Conservation (phyloP, 2,113 vertebrate species). For the Tautogolabrus adspersus region DNA sequence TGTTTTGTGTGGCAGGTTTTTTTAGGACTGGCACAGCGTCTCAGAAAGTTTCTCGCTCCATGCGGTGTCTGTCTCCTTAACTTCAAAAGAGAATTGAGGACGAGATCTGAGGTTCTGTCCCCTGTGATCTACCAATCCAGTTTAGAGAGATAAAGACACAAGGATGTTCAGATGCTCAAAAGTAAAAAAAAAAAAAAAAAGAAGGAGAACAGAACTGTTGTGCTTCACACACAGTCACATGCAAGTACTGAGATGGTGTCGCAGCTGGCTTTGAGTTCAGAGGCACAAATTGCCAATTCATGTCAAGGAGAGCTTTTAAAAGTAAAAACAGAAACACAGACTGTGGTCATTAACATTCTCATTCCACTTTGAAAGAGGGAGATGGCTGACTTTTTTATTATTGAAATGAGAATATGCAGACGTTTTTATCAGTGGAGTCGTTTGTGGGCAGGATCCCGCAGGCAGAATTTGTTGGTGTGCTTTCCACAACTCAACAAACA, state of each 20-base stretch:
- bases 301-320: conserved; percentile 60
- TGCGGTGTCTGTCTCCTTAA: conserved; percentile 45
- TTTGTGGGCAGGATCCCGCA: not conserved
- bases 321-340: conserved; percentile 49
- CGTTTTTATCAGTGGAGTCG: not conserved
- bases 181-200: conserved; percentile 17
- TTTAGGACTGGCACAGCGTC: conserved; percentile 31
- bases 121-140: conserved; percentile 45
- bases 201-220: conserved; percentile 22
- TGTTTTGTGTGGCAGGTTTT: conserved; percentile 11
- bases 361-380: conserved; percentile 34
- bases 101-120: conserved; percentile 46
- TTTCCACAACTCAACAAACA: conserved; percentile 13
- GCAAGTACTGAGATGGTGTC: conserved; percentile 30
- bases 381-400: conserved; percentile 41
- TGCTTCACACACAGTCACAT: conserved; percentile 7
- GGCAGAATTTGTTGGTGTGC: conserved; percentile 5
- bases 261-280: conserved; percentile 35
- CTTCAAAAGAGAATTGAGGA: conserved; percentile 41
- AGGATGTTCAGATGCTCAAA: conserved; percentile 29
- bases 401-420: conserved; percentile 31
- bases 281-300: conserved; percentile 46
- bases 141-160: conserved; percentile 32
- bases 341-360: conserved; percentile 32
- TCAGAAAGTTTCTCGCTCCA: conserved; percentile 45